These are phyloP conservation scores for Bungarus multicinctus DNA, from an alignment of 2,113 vertebrate species.

Conservation along the genomic window DNA sequence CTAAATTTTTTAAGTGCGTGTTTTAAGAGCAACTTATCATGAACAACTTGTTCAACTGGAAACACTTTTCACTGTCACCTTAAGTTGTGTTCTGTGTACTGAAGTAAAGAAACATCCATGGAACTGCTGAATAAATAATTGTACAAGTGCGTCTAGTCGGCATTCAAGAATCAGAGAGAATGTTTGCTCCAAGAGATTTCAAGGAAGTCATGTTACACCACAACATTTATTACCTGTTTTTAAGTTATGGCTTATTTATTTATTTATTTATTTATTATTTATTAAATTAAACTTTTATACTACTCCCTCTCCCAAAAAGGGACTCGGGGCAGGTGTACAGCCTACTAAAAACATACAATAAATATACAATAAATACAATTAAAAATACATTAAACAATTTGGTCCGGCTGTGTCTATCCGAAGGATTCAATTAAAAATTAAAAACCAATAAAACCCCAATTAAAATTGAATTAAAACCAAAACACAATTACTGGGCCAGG, in stretches of 20 bases:
- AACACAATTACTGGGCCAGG: no score
- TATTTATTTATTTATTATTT: no score
- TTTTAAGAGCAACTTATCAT: conserved; percentile 61
- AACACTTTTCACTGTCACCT: conserved; percentile 50
- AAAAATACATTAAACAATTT: no score
- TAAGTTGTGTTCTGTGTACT: conserved; percentile 36
- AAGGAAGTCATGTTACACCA: conserved; percentile 22
- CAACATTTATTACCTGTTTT: conserved; percentile 20
- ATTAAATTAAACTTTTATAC: no score
- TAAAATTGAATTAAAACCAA: no score
- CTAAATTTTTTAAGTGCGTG: conserved; percentile 36
- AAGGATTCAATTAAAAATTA: no score
- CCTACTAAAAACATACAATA: no score
- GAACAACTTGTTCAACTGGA: conserved; percentile 54
- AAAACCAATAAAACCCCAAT: no score
- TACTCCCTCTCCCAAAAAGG: no score
- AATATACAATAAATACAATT: no score
- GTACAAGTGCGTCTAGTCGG: conserved; percentile 23
- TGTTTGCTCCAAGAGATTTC: conserved; percentile 31
- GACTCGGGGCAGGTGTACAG: no score
- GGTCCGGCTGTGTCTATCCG: no score
- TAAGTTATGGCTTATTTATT: conserved; percentile 8
- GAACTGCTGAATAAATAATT: conserved; percentile 9
- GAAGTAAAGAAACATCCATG: conserved; percentile 16
- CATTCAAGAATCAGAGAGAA: background rate